Base-by-base conservation (phyloP, 2,113 vertebrate genomes). In the Seriola rivoliana region DNA sequence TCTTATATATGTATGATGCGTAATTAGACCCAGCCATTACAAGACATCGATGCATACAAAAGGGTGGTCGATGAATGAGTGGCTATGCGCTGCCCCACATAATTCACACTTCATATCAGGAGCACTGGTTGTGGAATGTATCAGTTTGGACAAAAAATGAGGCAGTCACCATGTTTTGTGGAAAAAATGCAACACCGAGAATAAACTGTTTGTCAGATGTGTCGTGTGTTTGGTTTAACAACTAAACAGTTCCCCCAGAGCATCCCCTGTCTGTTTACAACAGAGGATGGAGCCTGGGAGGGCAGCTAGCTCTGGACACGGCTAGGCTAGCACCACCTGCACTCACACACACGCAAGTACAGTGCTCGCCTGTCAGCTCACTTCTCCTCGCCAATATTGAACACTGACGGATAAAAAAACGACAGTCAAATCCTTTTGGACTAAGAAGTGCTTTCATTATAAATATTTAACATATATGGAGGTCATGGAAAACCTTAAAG, bases 151-250 rank as follows among this genome's bases (percentile, higher is more conserved):
- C 77, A 59, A 60, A 85, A 92, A 89, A 78, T 71, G 68, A 66
- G 64, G 34, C 88, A 89, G 84, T 69, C 86, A 84, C 63, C 44
- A 36, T 91, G 85, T 92, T 92, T 92, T 87, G 77, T 86, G 80
- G 91, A 88, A 93, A 90, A 93, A 93, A 93, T 88, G 87, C 88
- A 84, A 81, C 75, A 73, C 71, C 0, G 71, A 90, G 86, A 88
- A 89, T 95, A 95, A 95, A 95, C 92, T 93, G 94, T 96, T 95
- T 96, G 94, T 95, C 92, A 92, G 91, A 89, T 89, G 81, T 89
- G 85, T 89, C 78, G 70, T 93, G 90, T 95, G 94, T 95, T 96
- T 95, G 93, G 91, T 93, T 94, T 86, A 92, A 92, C 59, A 75
- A 89, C 92, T 95, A 96, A 96, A 96, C 94, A 96, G 86, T 94